Conservation (phyloP, 2,888 invertebrate species). For the Chloroclysta siterata region DNA sequence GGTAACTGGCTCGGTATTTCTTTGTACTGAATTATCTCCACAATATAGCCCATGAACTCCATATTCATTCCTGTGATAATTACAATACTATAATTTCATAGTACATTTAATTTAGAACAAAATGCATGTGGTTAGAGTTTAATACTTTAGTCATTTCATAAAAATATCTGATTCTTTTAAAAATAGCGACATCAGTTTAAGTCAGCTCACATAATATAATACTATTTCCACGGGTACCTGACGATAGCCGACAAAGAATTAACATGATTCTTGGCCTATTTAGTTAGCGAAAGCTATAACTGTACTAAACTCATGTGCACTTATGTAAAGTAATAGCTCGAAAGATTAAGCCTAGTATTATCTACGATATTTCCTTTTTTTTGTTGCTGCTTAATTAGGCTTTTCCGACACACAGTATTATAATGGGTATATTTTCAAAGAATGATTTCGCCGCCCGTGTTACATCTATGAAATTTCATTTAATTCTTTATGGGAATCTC, state of each 20-base stretch:
- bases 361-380: slow-evolving; percentile 73
- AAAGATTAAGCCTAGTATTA: slow-evolving; percentile 80
- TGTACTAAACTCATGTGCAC: slow-evolving; percentile 80
- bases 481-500: slow-evolving; percentile 79
- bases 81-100: slow-evolving; percentile 54
- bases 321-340: slow-evolving; percentile 77
- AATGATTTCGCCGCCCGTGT: slow-evolving; percentile 77
- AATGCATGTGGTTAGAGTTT: slow-evolving; percentile 70
- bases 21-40: slow-evolving; percentile 71
- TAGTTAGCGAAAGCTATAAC: slow-evolving; percentile 73
- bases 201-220: slow-evolving; percentile 69
- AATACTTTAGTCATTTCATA: slow-evolving; percentile 83
- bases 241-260: slow-evolving; percentile 65
- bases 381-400: slow-evolving; percentile 81
- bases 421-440: slow-evolving; percentile 77
- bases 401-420: slow-evolving; percentile 77
- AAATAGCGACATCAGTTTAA: slow-evolving; percentile 68
- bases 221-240: slow-evolving; percentile 69
- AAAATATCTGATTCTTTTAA: slow-evolving; percentile 72
- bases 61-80: slow-evolving; percentile 66
- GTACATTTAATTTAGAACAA: slow-evolving; percentile 63
- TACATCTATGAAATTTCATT: slow-evolving; percentile 82
- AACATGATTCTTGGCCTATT: slow-evolving; percentile 66
- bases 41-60: slow-evolving; percentile 51
- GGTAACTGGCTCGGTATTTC: slow-evolving; percentile 77